Base-by-base conservation (phyloP, 2,113 vertebrate species). In the Dissostichus mawsoni region DNA sequence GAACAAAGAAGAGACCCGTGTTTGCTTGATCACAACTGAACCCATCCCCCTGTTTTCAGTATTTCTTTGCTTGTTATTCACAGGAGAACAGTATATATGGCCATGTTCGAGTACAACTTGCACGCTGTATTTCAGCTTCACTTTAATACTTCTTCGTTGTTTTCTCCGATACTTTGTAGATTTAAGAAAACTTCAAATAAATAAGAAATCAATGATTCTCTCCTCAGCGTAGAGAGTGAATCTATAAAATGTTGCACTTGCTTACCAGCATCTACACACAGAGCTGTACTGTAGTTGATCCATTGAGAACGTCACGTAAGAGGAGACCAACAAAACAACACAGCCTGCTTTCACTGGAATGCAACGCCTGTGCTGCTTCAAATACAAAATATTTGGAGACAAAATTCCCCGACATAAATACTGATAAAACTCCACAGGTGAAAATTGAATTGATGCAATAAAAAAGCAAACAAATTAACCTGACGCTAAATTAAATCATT, bases 1-100 rank as follows among this genome's bases (percentile, higher is more conserved):
- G 58, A 88, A 88, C 53, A 82, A 89, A 91, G 77, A 71, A 18
- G 59, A 66, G 71, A 69, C 29, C 65, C 3, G 8, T 9, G 18
- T 81, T 81, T 76, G n/a, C 83, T 87, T 87, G 65, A 87, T 83
- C 62, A 71, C 59, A 85, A 44, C 52, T 47, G 59, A 83, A 74
- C 44, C 63, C 76, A 72, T 67, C 69, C 69, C 70, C 25, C 23
- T 64, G 20, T 18, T 71, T 84, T 64, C 44, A 20, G 5, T 47
- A 82, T 59, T 45, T 80, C 14, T 90, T 52, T 59, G 52, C 63
- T 62, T n/a, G 11, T 16, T 59, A 81, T 81, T 80, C 66, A 56
- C 50, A 11, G 6, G 52, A 68, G 66, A 69, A 73, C 67, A 3
- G 44, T 10, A 18, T 56, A 17, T 52, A 75, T 17, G 72, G 45